phyloP scores from a whole-genome alignment of 2,797 vertebrate genomes.

The Tapera naevia region DNA sequence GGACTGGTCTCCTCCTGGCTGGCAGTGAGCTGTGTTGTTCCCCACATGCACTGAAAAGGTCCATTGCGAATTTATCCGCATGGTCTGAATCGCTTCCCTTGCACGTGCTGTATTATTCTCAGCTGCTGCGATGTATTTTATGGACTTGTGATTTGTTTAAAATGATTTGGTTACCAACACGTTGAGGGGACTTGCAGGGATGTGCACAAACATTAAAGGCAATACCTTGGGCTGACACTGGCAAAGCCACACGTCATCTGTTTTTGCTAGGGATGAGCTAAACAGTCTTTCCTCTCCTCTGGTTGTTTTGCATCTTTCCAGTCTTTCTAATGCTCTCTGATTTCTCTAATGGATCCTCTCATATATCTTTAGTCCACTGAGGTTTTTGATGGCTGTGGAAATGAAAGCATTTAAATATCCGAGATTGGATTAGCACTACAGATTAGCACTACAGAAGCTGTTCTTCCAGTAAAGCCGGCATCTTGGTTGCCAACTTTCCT shows the following conservation, averaged over 20 bases:
- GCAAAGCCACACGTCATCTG: accelerated
- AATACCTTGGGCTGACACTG: accelerated
- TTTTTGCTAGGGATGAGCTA: too few species aligned
- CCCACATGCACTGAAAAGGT: accelerated
- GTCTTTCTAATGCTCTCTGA: accelerated
- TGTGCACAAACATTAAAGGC: accelerated
- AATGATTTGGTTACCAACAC: background rate
- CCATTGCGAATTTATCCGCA: accelerated
- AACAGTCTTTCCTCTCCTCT: background rate
- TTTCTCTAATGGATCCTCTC: background rate
- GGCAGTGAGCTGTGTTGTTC: accelerated
- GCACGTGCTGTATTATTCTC: too few species aligned
- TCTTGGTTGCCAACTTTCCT: background rate
- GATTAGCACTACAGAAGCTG: background rate
- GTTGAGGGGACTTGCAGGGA: accelerated
- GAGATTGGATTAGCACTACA: background rate
- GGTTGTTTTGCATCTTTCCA: background rate
- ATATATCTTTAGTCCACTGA: background rate
- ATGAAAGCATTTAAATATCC: background rate
- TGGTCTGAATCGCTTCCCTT: accelerated
- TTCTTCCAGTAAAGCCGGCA: background rate
- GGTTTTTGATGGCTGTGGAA: background rate
- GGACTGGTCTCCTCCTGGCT: background rate
- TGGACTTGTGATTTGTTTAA: accelerated
- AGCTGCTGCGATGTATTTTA: background rate